Evolutionary conservation across 1,140 invertebrate species (phyloP).

Genomic region (Callitettix versicolor): DNA sequence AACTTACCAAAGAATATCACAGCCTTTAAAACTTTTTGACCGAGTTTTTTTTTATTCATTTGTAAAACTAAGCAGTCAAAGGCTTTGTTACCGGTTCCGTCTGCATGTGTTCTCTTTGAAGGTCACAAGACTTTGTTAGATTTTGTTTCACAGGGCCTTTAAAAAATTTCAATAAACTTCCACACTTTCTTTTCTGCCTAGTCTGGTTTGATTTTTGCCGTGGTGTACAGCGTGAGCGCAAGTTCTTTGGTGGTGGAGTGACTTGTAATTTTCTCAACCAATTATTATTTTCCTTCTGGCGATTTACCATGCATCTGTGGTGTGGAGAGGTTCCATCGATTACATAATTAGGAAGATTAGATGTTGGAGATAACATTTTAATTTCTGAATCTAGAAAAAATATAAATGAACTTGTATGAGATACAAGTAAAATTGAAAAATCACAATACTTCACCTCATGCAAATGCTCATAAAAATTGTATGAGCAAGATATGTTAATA

Average conservation of each 20-base stretch:
- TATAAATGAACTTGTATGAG: too few species aligned
- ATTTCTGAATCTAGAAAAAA: constrained; percentile 25
- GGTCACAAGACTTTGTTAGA: neutral
- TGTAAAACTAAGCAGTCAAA: neutral
- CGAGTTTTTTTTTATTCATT: neutral
- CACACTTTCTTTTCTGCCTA: neutral
- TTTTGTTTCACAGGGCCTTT: neutral
- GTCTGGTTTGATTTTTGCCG: constrained; percentile 37
- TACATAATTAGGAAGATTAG: constrained; percentile 66
- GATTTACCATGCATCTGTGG: constrained; percentile 53
- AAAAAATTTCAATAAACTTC: constrained; percentile 12
- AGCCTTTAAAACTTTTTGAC: constrained; percentile 7
- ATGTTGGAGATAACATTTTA: constrained; percentile 44
- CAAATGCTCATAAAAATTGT: too few species aligned
- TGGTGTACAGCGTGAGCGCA: neutral
- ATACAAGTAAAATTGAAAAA: too few species aligned
- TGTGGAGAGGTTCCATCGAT: constrained; percentile 64
- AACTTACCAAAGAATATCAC: neutral
- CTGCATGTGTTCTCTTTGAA: neutral
- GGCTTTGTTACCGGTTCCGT: neutral
- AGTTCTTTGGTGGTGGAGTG: neutral
- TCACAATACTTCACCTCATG: too few species aligned
- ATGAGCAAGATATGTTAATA: too few species aligned
- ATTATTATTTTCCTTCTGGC: constrained; percentile 50
- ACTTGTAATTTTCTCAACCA: constrained; percentile 54